A percentile compares a stretch with the other conserved stretches of the same genome.
Evolutionary conservation across 2,888 invertebrate species (phyloP).

Genomic region (Noctua janthina): DNA sequence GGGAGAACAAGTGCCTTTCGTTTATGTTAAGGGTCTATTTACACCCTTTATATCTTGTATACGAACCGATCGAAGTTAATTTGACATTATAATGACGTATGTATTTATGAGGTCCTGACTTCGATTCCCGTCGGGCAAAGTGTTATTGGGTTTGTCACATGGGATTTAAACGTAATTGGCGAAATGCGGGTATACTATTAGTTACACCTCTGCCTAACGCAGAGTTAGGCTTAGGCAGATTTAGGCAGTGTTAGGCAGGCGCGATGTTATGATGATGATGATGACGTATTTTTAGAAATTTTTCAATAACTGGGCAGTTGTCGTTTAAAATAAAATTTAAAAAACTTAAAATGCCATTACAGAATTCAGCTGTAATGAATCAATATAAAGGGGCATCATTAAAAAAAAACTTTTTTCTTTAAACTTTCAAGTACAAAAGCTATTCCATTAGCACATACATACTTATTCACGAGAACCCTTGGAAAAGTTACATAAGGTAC

Average conservation of each 20-base stretch:
- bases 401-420: neutral
- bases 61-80: neutral
- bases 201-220: too few relatives aligned
- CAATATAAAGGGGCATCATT: neutral
- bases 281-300: too few relatives aligned
- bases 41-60: too few relatives aligned
- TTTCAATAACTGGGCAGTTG: too few relatives aligned
- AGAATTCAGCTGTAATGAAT: neutral
- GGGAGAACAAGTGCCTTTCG: too few relatives aligned
- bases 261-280: too few relatives aligned
- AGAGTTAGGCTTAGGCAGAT: too few relatives aligned
- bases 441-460: constrained; percentile 14
- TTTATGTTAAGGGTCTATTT: too few relatives aligned
- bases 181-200: neutral
- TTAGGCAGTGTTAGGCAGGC: too few relatives aligned
- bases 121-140: neutral
- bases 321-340: too few relatives aligned
- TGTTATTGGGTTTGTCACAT: neutral
- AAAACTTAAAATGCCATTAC: too few relatives aligned
- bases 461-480: neutral
- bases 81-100: neutral
- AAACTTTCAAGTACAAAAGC: neutral
- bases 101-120: neutral
- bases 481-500: constrained; percentile 9
- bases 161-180: too few relatives aligned